Conservation (phyloP, 2,888 invertebrate genomes). For the Drosophila borborema region DNA sequence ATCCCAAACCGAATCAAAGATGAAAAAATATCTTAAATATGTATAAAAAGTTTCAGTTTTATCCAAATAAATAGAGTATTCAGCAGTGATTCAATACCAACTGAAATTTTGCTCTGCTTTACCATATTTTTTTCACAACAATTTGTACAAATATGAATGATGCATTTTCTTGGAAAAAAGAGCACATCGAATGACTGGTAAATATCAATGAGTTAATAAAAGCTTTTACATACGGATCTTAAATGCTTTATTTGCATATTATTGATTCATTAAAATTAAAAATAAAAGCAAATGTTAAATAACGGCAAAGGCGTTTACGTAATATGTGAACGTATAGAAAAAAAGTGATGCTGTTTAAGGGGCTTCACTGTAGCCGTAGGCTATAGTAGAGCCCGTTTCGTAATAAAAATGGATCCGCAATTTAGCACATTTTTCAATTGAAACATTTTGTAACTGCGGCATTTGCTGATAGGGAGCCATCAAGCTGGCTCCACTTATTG, state of each 20-base stretch:
- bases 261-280: neutral
- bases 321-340: neutral
- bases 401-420: conserved; percentile 49
- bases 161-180: neutral
- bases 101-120: neutral
- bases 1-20: neutral
- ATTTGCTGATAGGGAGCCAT: conserved; percentile 19
- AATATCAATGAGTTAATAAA: conserved; percentile 1
- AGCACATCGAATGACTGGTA: neutral
- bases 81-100: neutral
- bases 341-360: neutral
- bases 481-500: neutral
- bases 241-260: conserved; percentile 4
- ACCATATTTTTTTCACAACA: neutral
- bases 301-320: neutral
- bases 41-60: neutral
- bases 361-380: conserved; percentile 11
- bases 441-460: conserved; percentile 52
- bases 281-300: neutral
- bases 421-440: conserved; percentile 70
- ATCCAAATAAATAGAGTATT: neutral
- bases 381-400: neutral
- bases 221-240: neutral
- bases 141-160: conserved; percentile 1
- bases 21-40: neutral